Base-by-base conservation (phyloP, 2,113 vertebrate species). In the Macroglossus sobrinus region DNA sequence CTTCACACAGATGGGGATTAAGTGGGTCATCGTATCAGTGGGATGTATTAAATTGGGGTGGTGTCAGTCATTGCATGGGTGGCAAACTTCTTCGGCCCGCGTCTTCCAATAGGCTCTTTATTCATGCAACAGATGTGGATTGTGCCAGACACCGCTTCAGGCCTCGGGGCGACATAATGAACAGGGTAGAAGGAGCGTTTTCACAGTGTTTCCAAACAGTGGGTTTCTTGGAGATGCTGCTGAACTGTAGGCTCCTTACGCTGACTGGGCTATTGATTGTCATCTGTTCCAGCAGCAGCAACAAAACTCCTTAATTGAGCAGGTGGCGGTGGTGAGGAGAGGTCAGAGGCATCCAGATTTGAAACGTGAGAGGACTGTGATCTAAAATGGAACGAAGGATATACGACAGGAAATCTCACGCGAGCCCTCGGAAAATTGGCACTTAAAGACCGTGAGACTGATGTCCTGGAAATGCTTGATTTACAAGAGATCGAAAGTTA, bases 51-150 rank as follows among this genome's bases (percentile, higher is more conserved):
- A 7, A 2, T 63, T 57, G 75, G 19, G n/a, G 30, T 16, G 35
- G n/a, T 38, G 8, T 45, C 59, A 1, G 8, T 45, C 59, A 1
- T 57, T 69, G n/a, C 8, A 0, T 9, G 14, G 80, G 15, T 74
- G 66, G 35, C 10, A 30, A 40, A 2, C 35, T 33, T 45, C 63
- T 50, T 21, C 15, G 50, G 59, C 72, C 40, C 59, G 1, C 64
- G 35, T 80, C 64, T 19, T 30, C 11, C 30, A 7, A 8, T 5
- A 24, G 40, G 13, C 35, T 16, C 0, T 59, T 43, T 14, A n/a
- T 18, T 28, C 21, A 0, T 40, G 26, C 40, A 10, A 0, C 26
- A 30, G 61, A 19, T n/a, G 2, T 1, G 43, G 50, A 2, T 11
- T 16, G 0, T 64, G 4, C 45, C 40, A 4, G 30, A 7, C 2